phyloP scores from a whole-genome alignment of 2,797 vertebrate genomes.

The Acanthurus tractus region DNA sequence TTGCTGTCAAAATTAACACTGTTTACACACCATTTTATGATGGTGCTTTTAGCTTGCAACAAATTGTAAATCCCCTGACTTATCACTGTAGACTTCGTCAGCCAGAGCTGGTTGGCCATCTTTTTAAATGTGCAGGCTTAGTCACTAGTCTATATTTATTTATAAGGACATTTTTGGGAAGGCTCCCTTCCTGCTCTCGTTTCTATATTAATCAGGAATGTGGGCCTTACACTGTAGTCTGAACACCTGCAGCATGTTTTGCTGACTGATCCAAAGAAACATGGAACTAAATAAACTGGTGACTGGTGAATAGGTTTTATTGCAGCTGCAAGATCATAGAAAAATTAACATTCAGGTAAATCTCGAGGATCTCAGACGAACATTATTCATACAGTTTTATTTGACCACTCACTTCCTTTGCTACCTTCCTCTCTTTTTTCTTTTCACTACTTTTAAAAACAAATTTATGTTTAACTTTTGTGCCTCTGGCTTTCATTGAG shows the following conservation, averaged over 20 bases:
- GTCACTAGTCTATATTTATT: conserved; percentile 55
- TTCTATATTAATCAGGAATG: conserved; percentile 55
- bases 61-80: conserved; percentile 62
- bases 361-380: conserved; percentile 13
- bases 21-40: conserved; percentile 38
- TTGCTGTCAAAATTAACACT: no score
- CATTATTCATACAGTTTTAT: conserved; percentile 23
- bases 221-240: conserved; percentile 36
- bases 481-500: not conserved
- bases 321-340: conserved; percentile 17
- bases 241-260: conserved; percentile 18
- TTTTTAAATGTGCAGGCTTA: conserved; percentile 44
- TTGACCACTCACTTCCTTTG: not conserved
- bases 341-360: conserved; percentile 30
- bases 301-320: conserved; percentile 27
- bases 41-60: conserved; percentile 27
- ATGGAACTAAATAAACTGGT: conserved; percentile 14
- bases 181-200: conserved; percentile 49
- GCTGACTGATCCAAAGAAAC: conserved; percentile 22
- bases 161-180: conserved; percentile 51
- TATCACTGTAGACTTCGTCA: conserved; percentile 40
- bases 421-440: not conserved
- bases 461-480: not conserved
- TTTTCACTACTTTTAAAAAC: not conserved
- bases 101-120: conserved; percentile 35